Percentiles rank a stretch among this genome's conserved stretches.
Evolutionary conservation across 2,113 vertebrate genomes (phyloP).

Genomic region (Clarias macrocephalus): DNA sequence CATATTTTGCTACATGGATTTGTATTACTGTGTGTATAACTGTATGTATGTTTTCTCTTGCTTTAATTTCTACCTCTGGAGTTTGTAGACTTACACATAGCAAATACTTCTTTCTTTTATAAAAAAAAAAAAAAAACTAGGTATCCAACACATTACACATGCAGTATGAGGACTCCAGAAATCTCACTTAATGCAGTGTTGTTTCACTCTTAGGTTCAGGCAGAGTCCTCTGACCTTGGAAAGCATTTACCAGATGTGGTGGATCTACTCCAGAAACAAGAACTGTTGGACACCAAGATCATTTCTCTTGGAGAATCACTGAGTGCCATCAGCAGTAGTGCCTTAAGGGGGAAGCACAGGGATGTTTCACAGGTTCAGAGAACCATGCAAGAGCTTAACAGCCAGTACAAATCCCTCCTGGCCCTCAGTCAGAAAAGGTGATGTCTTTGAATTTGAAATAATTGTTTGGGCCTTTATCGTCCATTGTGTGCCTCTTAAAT

Average conservation of each 20-base stretch:
- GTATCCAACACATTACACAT: neutral
- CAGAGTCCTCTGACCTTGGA: conserved; percentile 73
- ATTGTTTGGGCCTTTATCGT: neutral
- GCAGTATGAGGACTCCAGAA: neutral
- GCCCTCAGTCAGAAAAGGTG: conserved; percentile 81
- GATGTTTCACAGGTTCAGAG: conserved; percentile 70
- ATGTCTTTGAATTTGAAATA: conserved; percentile 1
- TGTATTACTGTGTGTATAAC: neutral
- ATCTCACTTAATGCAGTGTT: neutral
- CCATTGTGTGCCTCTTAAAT: neutral
- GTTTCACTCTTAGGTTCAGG: conserved; percentile 65
- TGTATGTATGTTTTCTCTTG: neutral
- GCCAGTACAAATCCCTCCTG: conserved; percentile 75
- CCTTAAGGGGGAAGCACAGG: conserved; percentile 60
- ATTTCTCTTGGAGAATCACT: conserved; percentile 75
- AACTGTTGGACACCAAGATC: conserved; percentile 81
- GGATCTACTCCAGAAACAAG: conserved; percentile 83
- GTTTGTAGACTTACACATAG: neutral
- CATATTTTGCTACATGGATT: neutral
- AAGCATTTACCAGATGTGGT: conserved; percentile 80
- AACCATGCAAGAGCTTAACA: conserved; percentile 73
- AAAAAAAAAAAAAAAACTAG: neutral
- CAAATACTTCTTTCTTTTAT: neutral
- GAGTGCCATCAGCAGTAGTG: conserved; percentile 65
- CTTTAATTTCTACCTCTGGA: neutral